Percentiles rank a stretch among this genome's conserved stretches.
phyloP scores from a whole-genome alignment of 2,113 vertebrate genomes.

The Colistium nudipinnis region DNA sequence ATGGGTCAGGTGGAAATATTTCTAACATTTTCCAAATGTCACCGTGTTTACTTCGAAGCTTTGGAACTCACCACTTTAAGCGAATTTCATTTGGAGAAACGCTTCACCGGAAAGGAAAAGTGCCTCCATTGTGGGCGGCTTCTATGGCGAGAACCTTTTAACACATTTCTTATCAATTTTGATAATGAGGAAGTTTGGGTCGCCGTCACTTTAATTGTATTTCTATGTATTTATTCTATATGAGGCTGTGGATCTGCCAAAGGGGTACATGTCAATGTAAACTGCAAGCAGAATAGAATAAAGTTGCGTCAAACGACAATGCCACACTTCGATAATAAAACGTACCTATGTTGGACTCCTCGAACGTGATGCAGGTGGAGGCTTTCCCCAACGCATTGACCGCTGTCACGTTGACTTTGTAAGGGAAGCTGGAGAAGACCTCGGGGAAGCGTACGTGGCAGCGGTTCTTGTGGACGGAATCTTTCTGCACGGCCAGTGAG shows the following conservation, averaged over 20 bases:
- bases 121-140: no score
- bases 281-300: neutral
- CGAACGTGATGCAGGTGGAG: constrained; percentile 85
- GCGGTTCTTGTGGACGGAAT: constrained; percentile 90
- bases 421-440: constrained; percentile 93
- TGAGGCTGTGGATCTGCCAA: no score
- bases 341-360: constrained; percentile 92
- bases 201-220: no score
- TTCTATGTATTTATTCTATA: no score
- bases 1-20: neutral
- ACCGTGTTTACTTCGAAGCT: neutral
- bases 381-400: constrained; percentile 91
- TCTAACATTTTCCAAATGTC: constrained; percentile 4
- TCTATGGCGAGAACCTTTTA: no score
- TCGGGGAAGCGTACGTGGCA: constrained; percentile 93
- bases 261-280: no score
- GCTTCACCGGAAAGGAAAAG: neutral
- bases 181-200: no score
- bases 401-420: constrained; percentile 92
- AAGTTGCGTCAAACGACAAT: neutral
- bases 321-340: neutral
- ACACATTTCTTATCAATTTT: no score
- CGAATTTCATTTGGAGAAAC: constrained; percentile 15
- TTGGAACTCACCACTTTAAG: constrained; percentile 7
- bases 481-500: constrained; percentile 89